Percentiles rank a stretch among this genome's conserved stretches.
These are phyloP conservation scores for Laterallus jamaicensis DNA, from an alignment of 2,113 vertebrate species.

Conservation along the genomic window DNA sequence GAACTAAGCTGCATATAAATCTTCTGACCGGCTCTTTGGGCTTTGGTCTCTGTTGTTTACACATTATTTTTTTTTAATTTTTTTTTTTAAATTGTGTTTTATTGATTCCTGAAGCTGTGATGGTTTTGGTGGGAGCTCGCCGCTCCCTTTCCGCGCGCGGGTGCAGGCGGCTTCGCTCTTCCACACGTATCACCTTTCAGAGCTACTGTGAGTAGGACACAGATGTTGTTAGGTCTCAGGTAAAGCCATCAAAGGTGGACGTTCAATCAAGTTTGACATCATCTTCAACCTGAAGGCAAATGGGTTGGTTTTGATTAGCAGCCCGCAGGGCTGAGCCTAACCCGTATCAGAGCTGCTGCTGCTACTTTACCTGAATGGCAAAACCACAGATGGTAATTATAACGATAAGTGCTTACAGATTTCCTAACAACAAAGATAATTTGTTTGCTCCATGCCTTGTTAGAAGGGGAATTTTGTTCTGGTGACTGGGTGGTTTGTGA, in stretches of 20 bases:
- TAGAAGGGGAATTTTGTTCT: constrained; percentile 73
- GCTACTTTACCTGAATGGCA: constrained; percentile 76
- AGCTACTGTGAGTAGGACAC: constrained; percentile 68
- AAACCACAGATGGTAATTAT: constrained; percentile 79
- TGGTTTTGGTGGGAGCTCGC: background rate
- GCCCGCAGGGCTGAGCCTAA: constrained; percentile 33
- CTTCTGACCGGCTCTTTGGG: constrained; percentile 53
- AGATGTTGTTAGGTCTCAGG: constrained; percentile 67
- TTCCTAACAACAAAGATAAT: constrained; percentile 82
- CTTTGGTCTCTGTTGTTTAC: constrained; percentile 64
- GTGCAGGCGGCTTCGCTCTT: constrained; percentile 10
- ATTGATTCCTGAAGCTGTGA: constrained; percentile 58
- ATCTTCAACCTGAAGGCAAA: constrained; percentile 63
- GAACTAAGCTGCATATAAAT: constrained; percentile 69
- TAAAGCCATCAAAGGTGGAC: constrained; percentile 66
- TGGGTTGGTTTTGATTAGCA: constrained; percentile 79
- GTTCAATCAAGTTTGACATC: constrained; percentile 70
- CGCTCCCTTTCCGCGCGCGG: background rate
- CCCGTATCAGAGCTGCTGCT: constrained; percentile 48
- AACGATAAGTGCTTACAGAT: constrained; percentile 80
- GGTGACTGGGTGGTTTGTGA: constrained; percentile 73
- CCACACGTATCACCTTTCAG: constrained; percentile 61
- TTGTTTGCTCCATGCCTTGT: constrained; percentile 81
- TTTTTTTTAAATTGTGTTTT: background rate
- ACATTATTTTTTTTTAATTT: background rate